phyloP scores from a whole-genome alignment of 2,113 vertebrate species.

The Psammodynastes pulverulentus region DNA sequence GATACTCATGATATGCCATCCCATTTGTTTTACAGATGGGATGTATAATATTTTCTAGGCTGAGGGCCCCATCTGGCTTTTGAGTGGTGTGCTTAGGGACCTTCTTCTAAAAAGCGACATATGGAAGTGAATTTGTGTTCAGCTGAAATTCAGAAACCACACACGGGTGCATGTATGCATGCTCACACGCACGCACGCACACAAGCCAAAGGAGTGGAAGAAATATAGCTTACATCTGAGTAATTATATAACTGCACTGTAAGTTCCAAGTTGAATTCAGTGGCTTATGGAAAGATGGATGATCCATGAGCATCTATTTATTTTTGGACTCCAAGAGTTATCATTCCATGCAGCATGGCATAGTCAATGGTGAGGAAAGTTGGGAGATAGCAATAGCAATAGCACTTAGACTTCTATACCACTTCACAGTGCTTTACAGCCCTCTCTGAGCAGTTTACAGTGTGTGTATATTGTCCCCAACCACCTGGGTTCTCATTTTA shows the following conservation, averaged over 20 bases:
- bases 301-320: neutral
- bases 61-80: neutral
- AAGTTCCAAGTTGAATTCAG: neutral
- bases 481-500: neutral
- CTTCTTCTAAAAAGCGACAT: neutral
- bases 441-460: neutral
- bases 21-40: neutral
- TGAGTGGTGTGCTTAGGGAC: neutral
- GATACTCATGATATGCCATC: neutral
- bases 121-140: neutral
- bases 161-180: neutral
- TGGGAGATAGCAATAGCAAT: neutral
- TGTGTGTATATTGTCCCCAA: neutral
- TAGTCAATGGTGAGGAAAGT: neutral
- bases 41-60: neutral
- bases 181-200: neutral
- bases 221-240: neutral
- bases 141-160: neutral
- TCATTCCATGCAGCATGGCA: neutral
- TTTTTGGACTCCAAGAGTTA: neutral
- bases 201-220: neutral
- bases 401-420: neutral
- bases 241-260: neutral
- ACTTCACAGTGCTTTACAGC: neutral
- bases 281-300: neutral